These are phyloP conservation scores for Drosophila trichaetosa DNA, from an alignment of 2,888 invertebrate species.

Conservation along the genomic window DNA sequence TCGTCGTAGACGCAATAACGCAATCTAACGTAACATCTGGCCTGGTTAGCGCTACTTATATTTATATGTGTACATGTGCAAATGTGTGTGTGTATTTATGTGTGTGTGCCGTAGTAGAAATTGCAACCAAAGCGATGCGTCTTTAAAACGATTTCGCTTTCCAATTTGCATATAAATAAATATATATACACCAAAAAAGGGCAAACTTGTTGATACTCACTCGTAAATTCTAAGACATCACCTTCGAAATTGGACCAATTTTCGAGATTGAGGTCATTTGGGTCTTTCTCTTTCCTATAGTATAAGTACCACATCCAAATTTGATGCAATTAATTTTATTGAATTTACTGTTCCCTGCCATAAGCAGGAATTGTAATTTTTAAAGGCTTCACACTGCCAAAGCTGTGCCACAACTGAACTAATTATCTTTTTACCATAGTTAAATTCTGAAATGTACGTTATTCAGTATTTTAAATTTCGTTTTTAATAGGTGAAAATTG, in stretches of 20 bases:
- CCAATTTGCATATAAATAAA: conserved; percentile 20
- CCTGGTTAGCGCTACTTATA: conserved; percentile 29
- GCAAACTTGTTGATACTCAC: background rate
- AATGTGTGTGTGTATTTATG: background rate
- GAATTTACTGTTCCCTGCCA: background rate
- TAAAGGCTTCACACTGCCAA: background rate
- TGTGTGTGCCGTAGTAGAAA: background rate
- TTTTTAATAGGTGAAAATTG: background rate
- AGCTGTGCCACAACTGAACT: background rate
- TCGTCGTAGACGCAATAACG: conserved; percentile 45
- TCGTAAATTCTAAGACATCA: background rate
- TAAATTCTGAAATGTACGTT: background rate
- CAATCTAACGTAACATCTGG: conserved; percentile 51
- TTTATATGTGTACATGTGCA: background rate
- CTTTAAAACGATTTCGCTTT: conserved; percentile 22
- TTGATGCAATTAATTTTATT: no score
- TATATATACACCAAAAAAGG: background rate
- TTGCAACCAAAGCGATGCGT: conserved; percentile 18
- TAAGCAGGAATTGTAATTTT: background rate
- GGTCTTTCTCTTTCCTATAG: background rate
- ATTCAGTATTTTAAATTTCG: background rate
- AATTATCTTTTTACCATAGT: background rate
- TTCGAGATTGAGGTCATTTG: background rate
- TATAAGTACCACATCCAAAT: background rate
- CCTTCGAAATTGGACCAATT: background rate